phyloP scores from a whole-genome alignment of 2,888 invertebrate species.

The Clusia tigrina region DNA sequence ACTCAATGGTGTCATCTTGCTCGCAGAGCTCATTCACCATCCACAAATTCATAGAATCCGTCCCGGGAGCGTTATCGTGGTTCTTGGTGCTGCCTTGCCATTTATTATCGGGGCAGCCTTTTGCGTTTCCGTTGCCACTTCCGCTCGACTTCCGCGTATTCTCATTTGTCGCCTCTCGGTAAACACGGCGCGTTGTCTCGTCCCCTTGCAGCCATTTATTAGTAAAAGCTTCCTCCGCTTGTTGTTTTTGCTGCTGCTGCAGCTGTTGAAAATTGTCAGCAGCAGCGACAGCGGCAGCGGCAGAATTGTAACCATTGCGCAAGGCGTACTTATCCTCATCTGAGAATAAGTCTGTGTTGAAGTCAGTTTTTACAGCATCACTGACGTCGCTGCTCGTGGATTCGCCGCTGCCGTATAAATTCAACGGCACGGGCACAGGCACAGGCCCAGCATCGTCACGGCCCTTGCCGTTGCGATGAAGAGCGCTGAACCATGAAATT shows the following conservation, averaged over 20 bases:
- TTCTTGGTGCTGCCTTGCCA: constrained; percentile 42
- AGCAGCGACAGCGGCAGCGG: no score
- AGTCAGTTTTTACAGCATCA: constrained; percentile 23
- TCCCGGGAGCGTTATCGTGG: constrained; percentile 13
- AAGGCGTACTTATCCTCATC: constrained; percentile 24
- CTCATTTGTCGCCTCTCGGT: constrained; percentile 14
- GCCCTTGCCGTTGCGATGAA: constrained; percentile 39
- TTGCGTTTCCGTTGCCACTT: constrained; percentile 26
- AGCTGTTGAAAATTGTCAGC: background rate
- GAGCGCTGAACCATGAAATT: constrained; percentile 47
- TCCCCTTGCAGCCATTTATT: constrained; percentile 13
- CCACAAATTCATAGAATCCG: constrained; percentile 46
- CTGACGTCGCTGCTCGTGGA: constrained; percentile 26
- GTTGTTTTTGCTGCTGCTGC: background rate
- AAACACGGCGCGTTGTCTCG: constrained; percentile 15
- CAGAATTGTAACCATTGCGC: background rate
- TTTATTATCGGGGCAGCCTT: constrained; percentile 44
- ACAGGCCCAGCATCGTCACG: constrained; percentile 18
- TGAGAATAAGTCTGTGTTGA: constrained; percentile 16
- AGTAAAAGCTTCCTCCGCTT: background rate
- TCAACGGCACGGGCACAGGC: constrained; percentile 16
- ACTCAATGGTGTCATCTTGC: constrained; percentile 47
- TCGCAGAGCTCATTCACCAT: constrained; percentile 52
- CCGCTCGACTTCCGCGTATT: constrained; percentile 31
- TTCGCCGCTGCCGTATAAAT: constrained; percentile 20